These are phyloP conservation scores for Dicentrarchus labrax DNA, from an alignment of 2,113 vertebrate genomes.

Conservation along the genomic window DNA sequence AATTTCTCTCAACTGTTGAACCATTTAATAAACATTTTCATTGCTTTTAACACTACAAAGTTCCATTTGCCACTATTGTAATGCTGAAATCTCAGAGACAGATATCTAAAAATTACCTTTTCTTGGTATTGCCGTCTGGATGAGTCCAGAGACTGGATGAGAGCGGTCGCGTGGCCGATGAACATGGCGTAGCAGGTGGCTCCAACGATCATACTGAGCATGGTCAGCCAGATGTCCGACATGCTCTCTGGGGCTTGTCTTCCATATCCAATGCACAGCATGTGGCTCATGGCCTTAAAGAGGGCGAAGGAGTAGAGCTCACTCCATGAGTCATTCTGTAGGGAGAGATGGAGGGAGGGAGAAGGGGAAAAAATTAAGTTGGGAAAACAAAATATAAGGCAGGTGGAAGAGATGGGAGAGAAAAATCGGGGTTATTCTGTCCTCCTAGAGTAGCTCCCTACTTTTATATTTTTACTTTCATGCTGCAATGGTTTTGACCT, in stretches of 20 bases:
- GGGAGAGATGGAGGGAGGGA: slow-evolving; percentile 4
- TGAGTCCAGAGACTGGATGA: slow-evolving; percentile 95
- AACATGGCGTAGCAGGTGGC: slow-evolving; percentile 98
- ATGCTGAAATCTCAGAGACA: neutral
- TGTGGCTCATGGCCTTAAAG: slow-evolving; percentile 99
- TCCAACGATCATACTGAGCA: slow-evolving; percentile 99
- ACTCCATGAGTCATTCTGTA: slow-evolving; percentile 95
- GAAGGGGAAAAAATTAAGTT: neutral
- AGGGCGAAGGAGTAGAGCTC: slow-evolving; percentile 98
- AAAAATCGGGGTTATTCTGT: neutral
- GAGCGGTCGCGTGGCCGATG: slow-evolving; percentile 93
- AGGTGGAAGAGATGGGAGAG: neutral
- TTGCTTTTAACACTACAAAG: neutral
- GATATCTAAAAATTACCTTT: slow-evolving; percentile 83
- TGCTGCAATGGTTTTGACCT: slow-evolving; percentile 13
- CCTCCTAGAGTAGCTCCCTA: neutral
- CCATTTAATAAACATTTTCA: too few species aligned
- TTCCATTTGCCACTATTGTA: neutral
- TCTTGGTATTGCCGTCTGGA: slow-evolving; percentile 95
- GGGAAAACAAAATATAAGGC: neutral
- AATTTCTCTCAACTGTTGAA: too few species aligned
- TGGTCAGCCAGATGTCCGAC: slow-evolving; percentile 98
- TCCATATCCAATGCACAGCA: slow-evolving; percentile 98
- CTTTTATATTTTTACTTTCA: slow-evolving; percentile 12
- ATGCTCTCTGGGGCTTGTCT: slow-evolving; percentile 96